Base-by-base conservation (phyloP, 2,888 invertebrate genomes). In the Bellardia bayeri region DNA sequence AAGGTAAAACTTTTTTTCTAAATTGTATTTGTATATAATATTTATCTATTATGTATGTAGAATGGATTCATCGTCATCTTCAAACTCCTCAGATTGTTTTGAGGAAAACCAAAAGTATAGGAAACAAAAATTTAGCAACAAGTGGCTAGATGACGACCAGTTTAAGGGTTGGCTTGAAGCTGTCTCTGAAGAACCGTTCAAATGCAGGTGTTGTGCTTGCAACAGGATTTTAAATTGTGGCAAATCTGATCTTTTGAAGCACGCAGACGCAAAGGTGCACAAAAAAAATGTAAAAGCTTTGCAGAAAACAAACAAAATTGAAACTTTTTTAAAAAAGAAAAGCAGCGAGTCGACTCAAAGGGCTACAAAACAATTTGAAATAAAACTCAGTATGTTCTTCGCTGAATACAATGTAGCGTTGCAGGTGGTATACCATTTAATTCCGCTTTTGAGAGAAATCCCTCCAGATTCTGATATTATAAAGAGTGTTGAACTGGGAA, bases 321-420 rank as follows among this genome's bases (percentile, higher is more conserved):
- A 42, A 9, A 66, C 4, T 68, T 68, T 68, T 23, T 68, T 68
- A 13, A 23, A 30, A 68, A 68, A 68, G 45, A 68, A 68, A 68
- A 68, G 45, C 23, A 68, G 66, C 11, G 66, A 68, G 5, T 45
- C 69, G n/a, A 33, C n/a, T 37, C n/a, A 69, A 33, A 69, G n/a
- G 16, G n/a, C 69, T 8, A 69, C 51, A 5, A 30, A 69, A 51
- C 6, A n/a, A 58, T 72, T 72, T 72, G 23, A 72, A 72, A 13
- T 72, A 11, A 54, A 54, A 14, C 23, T 42, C 14, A 72, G 56
- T 5, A 33, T 33, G 33, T 33, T 33, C 5, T 33, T 33, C 33
- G 33, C 33, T 33, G 33, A 33, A 5, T 2, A 33, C 33, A 33
- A 33, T 33, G 1, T 33, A 5, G 33, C 33, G 33, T 33, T 33